phyloP scores from a whole-genome alignment of 2,797 vertebrate species.

The Poliocrania exsul region DNA sequence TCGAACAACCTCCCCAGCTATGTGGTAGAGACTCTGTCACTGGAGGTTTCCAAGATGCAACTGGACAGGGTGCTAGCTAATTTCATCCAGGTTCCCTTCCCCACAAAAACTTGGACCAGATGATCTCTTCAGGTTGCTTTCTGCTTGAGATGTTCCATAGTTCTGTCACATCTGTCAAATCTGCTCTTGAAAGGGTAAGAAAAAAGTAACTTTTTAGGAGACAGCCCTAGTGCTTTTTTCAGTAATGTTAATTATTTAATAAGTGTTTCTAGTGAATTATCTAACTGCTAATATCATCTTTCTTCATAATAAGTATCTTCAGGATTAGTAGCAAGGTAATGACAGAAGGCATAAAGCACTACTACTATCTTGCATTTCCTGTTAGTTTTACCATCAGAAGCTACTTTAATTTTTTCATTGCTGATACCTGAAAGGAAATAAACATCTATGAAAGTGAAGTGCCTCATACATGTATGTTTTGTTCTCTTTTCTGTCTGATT shows the following conservation, averaged over 20 bases:
- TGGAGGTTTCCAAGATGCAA: not conserved
- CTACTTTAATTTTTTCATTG: not conserved
- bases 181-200: not conserved
- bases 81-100: not conserved
- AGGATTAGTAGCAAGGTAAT: not conserved
- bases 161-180: not conserved
- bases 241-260: not conserved
- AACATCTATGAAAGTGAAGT: not conserved
- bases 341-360: not conserved
- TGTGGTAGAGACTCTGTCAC: rapidly evolving
- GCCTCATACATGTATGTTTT: not conserved
- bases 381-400: not conserved
- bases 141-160: not conserved
- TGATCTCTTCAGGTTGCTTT: not conserved
- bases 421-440: not conserved
- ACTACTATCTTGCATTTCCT: not conserved
- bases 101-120: not conserved
- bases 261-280: not conserved
- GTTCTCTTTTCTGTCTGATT: not conserved
- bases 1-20: not conserved
- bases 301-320: not conserved
- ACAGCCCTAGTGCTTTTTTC: not conserved
- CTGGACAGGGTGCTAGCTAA: not conserved
- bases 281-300: not conserved
- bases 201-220: not conserved